phyloP scores from a whole-genome alignment of 2,888 invertebrate species.

The Caenorhabditis sulstoni region DNA sequence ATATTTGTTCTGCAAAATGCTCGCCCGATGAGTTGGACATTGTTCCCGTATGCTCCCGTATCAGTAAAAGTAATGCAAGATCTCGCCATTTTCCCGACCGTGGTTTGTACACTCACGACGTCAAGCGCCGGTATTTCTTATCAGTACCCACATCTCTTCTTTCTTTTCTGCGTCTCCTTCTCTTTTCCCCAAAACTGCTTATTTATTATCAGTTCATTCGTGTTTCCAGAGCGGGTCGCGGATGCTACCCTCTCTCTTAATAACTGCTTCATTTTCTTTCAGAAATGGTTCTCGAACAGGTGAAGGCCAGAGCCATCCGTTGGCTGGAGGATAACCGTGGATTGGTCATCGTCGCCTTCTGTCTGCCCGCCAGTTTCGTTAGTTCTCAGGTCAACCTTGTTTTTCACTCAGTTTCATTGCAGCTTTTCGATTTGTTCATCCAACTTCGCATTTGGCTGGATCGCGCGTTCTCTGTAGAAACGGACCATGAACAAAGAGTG shows the following conservation, averaged over 20 bases:
- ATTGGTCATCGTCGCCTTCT: conserved; percentile 85
- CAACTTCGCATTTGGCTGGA: conserved; percentile 70
- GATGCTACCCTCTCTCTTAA: conserved; percentile 9
- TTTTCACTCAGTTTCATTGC: conserved; percentile 21
- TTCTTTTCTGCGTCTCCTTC: conserved; percentile 18
- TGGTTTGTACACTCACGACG: conserved; percentile 35
- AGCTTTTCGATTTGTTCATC: conserved; percentile 76
- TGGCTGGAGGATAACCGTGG: conserved; percentile 78
- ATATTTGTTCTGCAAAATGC: background rate
- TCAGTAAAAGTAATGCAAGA: background rate
- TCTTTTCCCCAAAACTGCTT: background rate
- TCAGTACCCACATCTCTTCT: background rate
- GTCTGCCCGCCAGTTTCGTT: conserved; percentile 86
- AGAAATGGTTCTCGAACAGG: conserved; percentile 46
- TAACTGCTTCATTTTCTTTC: background rate
- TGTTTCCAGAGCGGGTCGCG: conserved; percentile 14
- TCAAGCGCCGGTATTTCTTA: background rate
- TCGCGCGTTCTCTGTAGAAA: conserved; percentile 62
- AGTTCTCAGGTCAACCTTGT: conserved; percentile 32
- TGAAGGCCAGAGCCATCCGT: conserved; percentile 63
- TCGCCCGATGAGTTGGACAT: background rate
- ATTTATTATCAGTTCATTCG: conserved; percentile 30
- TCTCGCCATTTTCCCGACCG: conserved; percentile 4
- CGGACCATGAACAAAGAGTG: conserved; percentile 76
- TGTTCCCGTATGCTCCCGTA: background rate